Conservation (phyloP, 2,888 invertebrate species). For the Steromphala cineraria region DNA sequence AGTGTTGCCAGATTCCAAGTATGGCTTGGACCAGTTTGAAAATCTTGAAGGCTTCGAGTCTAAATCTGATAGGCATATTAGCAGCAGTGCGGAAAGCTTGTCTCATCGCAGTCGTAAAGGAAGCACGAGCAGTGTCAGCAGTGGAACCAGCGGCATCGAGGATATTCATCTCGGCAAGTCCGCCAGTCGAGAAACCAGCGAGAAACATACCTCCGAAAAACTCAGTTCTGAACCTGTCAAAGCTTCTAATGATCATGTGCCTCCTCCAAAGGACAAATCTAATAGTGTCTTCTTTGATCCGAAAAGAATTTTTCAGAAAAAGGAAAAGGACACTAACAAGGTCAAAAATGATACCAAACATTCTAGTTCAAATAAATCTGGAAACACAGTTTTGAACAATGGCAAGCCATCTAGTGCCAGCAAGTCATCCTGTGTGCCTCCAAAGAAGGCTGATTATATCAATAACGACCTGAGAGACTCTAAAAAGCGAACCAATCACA, state of each 20-base stretch:
- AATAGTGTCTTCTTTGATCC: constrained; percentile 66
- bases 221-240: neutral
- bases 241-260: neutral
- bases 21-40: constrained; percentile 70
- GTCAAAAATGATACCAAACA: constrained; percentile 16
- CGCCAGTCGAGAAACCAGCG: neutral
- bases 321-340: constrained; percentile 51
- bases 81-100: constrained; percentile 47
- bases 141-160: constrained; percentile 61
- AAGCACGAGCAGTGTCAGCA: constrained; percentile 62
- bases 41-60: constrained; percentile 45
- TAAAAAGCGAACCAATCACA: constrained; percentile 54
- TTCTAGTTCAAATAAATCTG: neutral
- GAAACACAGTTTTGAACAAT: constrained; percentile 63
- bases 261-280: constrained; percentile 24
- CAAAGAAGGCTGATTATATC: constrained; percentile 67
- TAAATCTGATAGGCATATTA: constrained; percentile 37
- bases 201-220: neutral
- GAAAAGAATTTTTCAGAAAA: constrained; percentile 62
- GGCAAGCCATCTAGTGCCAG: constrained; percentile 59
- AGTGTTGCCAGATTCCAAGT: constrained; percentile 64
- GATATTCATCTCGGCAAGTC: constrained; percentile 50
- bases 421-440: constrained; percentile 47
- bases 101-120: constrained; percentile 53
- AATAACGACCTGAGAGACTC: constrained; percentile 69